Evolutionary conservation across 2,888 invertebrate species (phyloP), one percentile per base, ranked within the genome.

Genomic region (Amiota minor): DNA sequence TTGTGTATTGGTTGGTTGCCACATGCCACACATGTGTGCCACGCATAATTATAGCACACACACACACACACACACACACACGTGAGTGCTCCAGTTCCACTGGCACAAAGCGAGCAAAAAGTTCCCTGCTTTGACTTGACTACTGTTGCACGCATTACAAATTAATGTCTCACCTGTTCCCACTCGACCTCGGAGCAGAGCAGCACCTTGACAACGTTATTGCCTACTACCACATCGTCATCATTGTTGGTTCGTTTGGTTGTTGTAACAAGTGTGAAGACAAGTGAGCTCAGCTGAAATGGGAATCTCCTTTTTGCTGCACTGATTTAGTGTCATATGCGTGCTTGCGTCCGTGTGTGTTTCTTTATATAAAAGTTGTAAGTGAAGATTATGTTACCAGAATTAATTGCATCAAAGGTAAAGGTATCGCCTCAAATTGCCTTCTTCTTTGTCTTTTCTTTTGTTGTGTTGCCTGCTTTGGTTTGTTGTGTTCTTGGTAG

Each of bases 321-420:
- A 80, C 85, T 83, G 83, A 83, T 83, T 83, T 83, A 84, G 83
- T 83, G 85, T 83, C 85, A 62, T n/a, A 14, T 18, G 59, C 11
- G 59, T 59, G 12, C 35, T 1, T 35, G 35, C 35, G 23, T 12
- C 1, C 11, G 53, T 53, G 53, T 53, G 35, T 35, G 35, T 35
- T 3, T 59, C 10, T 56, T 20, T 59, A 83, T 83, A 84, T 80
- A 81, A 35, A 85, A 84, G 78, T 80, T 80, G 85, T 85, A 84
- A 84, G 85, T 85, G 83, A 83, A 83, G 85, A 86, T 85, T 85
- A 84, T 85, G 84, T 85, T 86, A 86, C 85, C 81, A 82, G 81
- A 85, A 85, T 86, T 85, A 86, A 85, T 85, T 85, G 86, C 85
- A 79, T 79, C 75, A 80, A 84, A 83, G 83, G 83, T 84, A 81